phyloP scores from a whole-genome alignment of 2,797 vertebrate genomes.

The Rallus crepitans region DNA sequence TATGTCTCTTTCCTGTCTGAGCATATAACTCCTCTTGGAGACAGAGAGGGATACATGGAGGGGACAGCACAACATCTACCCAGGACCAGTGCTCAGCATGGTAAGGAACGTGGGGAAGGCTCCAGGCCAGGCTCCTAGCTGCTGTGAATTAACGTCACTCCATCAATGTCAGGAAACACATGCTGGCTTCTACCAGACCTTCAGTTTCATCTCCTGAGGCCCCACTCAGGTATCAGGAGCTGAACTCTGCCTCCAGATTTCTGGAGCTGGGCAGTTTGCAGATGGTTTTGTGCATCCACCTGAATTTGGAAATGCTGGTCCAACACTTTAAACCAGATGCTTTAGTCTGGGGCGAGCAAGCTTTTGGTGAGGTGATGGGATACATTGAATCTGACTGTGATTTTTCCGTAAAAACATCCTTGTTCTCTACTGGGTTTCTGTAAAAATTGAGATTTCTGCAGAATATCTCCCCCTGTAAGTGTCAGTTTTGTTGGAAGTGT shows the following conservation, averaged over 20 bases:
- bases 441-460: not conserved
- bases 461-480: not conserved
- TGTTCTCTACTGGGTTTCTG: not conserved
- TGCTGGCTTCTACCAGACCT: not conserved
- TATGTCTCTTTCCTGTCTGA: not conserved
- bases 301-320: not conserved
- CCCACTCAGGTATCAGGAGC: not conserved
- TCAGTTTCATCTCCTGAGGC: not conserved
- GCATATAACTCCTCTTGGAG: not conserved
- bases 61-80: not conserved
- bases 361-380: not conserved
- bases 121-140: not conserved
- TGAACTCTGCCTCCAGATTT: not conserved
- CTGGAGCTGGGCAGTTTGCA: not conserved
- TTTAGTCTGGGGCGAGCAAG: not conserved
- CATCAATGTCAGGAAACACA: not conserved
- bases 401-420: not conserved
- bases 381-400: not conserved
- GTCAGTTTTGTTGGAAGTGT: not conserved
- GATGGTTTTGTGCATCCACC: not conserved
- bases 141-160: not conserved
- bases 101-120: not conserved
- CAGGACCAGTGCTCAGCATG: not conserved
- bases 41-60: not conserved
- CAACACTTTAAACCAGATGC: not conserved